These are phyloP conservation scores for Drosophila truncata DNA, from an alignment of 1,140 invertebrate genomes.

Conservation along the genomic window DNA sequence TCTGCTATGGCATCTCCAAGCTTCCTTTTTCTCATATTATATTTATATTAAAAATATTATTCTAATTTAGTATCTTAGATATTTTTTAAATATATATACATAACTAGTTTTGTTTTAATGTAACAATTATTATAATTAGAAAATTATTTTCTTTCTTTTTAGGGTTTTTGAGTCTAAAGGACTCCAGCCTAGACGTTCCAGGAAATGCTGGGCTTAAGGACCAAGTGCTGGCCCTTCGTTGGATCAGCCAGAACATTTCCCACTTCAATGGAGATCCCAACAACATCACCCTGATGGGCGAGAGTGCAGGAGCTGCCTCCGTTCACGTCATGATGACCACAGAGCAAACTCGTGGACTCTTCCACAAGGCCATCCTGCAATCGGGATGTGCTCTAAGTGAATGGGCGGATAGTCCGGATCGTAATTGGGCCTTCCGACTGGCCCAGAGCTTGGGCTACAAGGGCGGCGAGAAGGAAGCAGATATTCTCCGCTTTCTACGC, in stretches of 20 bases:
- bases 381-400: conserved; percentile 86
- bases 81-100: too few relatives aligned
- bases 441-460: conserved; percentile 69
- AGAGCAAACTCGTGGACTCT: conserved; percentile 84
- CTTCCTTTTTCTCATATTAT: too few relatives aligned
- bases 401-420: conserved; percentile 76
- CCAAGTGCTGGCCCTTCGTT: conserved; percentile 86
- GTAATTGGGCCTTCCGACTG: conserved; percentile 56
- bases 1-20: neutral
- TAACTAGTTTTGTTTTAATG: too few relatives aligned
- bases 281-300: conserved; percentile 85
- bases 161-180: conserved; percentile 81
- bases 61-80: too few relatives aligned
- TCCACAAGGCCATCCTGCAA: conserved; percentile 86
- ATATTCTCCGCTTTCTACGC: conserved; percentile 55
- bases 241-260: conserved; percentile 89
- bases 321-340: conserved; percentile 87
- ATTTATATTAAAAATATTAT: too few relatives aligned
- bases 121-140: too few relatives aligned
- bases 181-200: conserved; percentile 75
- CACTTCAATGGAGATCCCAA: conserved; percentile 86
- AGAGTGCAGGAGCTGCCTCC: conserved; percentile 85
- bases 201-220: conserved; percentile 85
- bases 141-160: too few relatives aligned
- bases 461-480: conserved; percentile 63